A percentile compares a stretch with the other conserved stretches of the same genome.
Conservation (phyloP, 2,797 vertebrate species). For the Intellagama lesueurii region DNA sequence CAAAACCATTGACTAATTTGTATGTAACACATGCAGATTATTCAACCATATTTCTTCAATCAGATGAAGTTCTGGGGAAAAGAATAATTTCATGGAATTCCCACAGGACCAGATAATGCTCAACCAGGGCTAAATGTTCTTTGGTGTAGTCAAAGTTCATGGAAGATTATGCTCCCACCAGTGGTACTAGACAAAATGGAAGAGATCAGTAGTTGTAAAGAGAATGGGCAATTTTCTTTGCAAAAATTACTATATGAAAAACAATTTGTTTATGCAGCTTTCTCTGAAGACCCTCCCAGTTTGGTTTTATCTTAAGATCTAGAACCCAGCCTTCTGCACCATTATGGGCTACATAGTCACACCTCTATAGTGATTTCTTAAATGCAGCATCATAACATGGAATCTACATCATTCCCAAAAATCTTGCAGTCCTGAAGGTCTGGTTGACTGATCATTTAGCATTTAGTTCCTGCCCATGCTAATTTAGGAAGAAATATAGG, state of each 20-base stretch:
- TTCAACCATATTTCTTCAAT: background rate
- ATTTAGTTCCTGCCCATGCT: background rate
- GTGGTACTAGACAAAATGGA: background rate
- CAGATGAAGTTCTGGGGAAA: background rate
- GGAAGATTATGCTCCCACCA: background rate
- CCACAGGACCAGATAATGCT: background rate
- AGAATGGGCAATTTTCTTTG: background rate
- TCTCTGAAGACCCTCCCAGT: background rate
- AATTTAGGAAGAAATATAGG: background rate
- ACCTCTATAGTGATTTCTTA: background rate
- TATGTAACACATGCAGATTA: background rate
- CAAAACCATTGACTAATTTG: background rate
- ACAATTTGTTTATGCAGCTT: background rate
- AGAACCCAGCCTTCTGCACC: background rate
- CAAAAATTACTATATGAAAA: background rate
- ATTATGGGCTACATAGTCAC: background rate
- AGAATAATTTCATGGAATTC: background rate
- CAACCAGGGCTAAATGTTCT: background rate
- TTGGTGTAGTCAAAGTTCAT: background rate
- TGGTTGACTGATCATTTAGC: background rate
- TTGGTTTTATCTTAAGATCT: background rate
- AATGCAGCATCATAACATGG: background rate
- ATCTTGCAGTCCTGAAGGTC: background rate
- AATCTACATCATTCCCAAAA: background rate
- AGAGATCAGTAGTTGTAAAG: background rate